Percentiles rank a stretch among this genome's conserved stretches.
Conservation (phyloP, 1,140 invertebrate genomes). For the Gryon sp. region DNA sequence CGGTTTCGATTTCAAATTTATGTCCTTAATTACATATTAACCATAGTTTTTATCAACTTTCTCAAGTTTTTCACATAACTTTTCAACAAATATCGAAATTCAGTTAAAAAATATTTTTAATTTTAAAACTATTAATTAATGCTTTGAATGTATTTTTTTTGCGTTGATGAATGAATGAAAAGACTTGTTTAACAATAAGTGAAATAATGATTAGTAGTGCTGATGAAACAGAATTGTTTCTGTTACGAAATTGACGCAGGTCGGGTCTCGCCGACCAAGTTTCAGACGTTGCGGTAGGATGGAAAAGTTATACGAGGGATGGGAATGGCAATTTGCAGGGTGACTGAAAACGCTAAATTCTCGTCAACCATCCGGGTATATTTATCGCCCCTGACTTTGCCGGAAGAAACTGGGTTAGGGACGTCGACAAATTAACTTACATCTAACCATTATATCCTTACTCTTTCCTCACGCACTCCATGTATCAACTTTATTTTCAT, state of each 20-base stretch:
- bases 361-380: constrained; percentile 19
- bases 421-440: constrained; percentile 59
- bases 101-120: too few relatives aligned
- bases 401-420: constrained; percentile 63
- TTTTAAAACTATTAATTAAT: too few relatives aligned
- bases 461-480: neutral
- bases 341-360: constrained; percentile 48
- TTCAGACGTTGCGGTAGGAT: constrained; percentile 49
- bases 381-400: constrained; percentile 29
- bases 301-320: constrained; percentile 35
- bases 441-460: constrained; percentile 20
- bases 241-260: constrained; percentile 6
- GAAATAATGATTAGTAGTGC: too few relatives aligned
- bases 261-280: constrained; percentile 61
- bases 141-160: too few relatives aligned
- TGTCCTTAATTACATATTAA: too few relatives aligned
- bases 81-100: too few relatives aligned
- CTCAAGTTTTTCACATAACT: too few relatives aligned
- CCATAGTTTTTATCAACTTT: too few relatives aligned
- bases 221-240: constrained; percentile 9
- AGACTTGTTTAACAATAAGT: too few relatives aligned
- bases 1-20: too few relatives aligned
- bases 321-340: constrained; percentile 41
- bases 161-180: too few relatives aligned
- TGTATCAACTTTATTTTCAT: constrained; percentile 16